Evolutionary conservation across 2,113 vertebrate species (phyloP).

Genomic region (Pangasianodon gigas): DNA sequence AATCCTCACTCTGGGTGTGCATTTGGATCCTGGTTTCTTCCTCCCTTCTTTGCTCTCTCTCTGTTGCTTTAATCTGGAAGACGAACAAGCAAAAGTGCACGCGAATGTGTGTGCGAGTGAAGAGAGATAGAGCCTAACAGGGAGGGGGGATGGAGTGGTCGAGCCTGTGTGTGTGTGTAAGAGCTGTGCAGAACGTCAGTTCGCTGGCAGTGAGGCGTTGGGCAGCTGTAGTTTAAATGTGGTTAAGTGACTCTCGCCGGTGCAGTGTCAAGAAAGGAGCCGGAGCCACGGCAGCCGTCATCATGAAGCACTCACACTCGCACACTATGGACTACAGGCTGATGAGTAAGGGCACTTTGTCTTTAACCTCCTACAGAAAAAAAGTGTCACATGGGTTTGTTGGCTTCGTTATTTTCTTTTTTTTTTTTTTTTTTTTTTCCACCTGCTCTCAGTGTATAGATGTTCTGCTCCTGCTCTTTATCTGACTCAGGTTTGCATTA

Average conservation of each 20-base stretch:
- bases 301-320: constrained; percentile 73
- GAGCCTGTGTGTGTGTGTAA: constrained; percentile 21
- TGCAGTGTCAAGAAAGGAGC: constrained; percentile 62
- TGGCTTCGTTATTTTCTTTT: not conserved
- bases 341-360: constrained; percentile 71
- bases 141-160: not conserved
- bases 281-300: constrained; percentile 58
- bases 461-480: not conserved
- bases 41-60: constrained; percentile 2
- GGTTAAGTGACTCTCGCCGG: constrained; percentile 70
- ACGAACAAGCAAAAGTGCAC: constrained; percentile 8
- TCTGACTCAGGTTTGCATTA: not conserved
- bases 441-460: not conserved
- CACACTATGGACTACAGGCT: constrained; percentile 69
- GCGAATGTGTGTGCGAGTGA: not conserved
- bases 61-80: constrained; percentile 11
- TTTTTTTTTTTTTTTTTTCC: not conserved
- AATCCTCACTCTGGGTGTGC: not conserved
- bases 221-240: constrained; percentile 75
- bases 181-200: constrained; percentile 69
- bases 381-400: constrained; percentile 17
- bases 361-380: not conserved
- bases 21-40: not conserved
- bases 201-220: constrained; percentile 69
- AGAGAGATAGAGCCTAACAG: not conserved